Conservation (phyloP, 2,113 vertebrate species). For the Salvelinus namaycush region DNA sequence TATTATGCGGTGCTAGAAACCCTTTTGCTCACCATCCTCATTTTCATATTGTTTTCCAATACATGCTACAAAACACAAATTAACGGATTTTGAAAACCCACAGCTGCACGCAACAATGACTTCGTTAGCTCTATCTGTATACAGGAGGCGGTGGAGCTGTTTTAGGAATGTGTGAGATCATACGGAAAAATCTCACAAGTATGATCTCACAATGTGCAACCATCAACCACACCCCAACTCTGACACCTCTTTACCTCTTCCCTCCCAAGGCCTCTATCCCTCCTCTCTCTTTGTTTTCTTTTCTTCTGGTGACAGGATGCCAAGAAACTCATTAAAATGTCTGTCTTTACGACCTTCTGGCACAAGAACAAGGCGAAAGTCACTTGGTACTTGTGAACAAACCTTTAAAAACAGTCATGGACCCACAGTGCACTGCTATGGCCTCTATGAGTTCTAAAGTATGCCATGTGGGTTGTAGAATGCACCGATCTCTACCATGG, state of each 20-base stretch:
- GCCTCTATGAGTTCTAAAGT: too few species aligned
- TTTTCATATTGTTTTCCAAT: too few species aligned
- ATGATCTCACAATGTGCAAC: conserved; percentile 25
- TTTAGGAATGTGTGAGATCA: conserved; percentile 30
- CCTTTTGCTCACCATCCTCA: too few species aligned
- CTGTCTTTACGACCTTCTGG: conserved; percentile 39
- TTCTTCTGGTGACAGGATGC: conserved; percentile 23
- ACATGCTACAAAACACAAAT: too few species aligned
- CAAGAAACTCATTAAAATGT: conserved; percentile 38
- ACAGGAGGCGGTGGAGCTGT: conserved; percentile 1
- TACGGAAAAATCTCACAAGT: conserved; percentile 11
- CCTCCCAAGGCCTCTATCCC: too few species aligned
- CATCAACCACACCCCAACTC: not conserved
- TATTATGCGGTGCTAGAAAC: too few species aligned
- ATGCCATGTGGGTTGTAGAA: too few species aligned
- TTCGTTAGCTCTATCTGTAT: not conserved
- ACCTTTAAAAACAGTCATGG: conserved; percentile 22
- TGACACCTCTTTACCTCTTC: not conserved
- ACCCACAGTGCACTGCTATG: not conserved
- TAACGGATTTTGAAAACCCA: not conserved
- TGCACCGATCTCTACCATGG: too few species aligned
- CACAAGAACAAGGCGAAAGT: conserved; percentile 25
- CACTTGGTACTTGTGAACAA: conserved; percentile 18
- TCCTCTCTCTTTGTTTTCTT: not conserved
- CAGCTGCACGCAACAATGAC: not conserved